phyloP scores from a whole-genome alignment of 2,888 invertebrate species.

The Sesia bembeciformis region DNA sequence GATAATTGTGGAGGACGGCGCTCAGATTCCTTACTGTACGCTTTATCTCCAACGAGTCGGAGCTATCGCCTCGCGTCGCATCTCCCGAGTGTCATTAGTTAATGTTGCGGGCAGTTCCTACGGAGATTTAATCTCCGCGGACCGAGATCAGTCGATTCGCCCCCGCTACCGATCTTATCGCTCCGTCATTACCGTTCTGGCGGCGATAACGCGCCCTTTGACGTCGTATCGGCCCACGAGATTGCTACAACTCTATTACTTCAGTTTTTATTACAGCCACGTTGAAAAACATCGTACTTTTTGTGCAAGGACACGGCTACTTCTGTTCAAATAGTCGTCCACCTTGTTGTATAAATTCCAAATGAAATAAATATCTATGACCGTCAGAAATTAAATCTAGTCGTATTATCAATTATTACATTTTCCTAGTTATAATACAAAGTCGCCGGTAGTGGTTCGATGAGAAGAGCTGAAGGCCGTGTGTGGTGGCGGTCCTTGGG shows the following conservation, averaged over 20 bases:
- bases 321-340: no score
- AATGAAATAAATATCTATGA: no score
- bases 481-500: no score
- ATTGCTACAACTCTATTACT: conserved; percentile 40
- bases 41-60: not conserved
- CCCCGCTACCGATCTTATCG: conserved; percentile 23
- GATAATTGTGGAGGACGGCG: no score
- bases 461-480: no score
- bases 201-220: conserved; percentile 36
- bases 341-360: no score
- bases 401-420: no score
- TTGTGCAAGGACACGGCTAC: not conserved
- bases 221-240: conserved; percentile 19
- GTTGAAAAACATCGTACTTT: not conserved
- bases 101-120: conserved; percentile 57
- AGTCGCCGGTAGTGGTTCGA: no score
- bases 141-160: conserved; percentile 42
- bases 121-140: conserved; percentile 46
- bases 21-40: not conserved
- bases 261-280: conserved; percentile 16
- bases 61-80: conserved; percentile 33
- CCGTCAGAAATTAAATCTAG: no score
- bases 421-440: no score
- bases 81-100: conserved; percentile 55
- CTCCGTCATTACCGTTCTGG: conserved; percentile 43